phyloP scores from a whole-genome alignment of 2,113 vertebrate genomes.

The Indri indri region DNA sequence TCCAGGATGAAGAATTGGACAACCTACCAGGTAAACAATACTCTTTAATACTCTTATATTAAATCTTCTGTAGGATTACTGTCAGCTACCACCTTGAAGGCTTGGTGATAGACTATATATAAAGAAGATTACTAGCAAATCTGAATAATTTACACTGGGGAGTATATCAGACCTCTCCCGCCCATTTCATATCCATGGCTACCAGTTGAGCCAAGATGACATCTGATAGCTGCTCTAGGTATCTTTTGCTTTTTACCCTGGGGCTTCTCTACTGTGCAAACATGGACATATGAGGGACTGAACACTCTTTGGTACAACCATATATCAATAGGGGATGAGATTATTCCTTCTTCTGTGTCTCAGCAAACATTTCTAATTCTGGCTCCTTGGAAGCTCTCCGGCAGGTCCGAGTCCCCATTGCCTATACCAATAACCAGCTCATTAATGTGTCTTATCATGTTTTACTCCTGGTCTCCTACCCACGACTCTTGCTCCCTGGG shows the following conservation, averaged over 20 bases:
- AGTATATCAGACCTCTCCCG: not conserved
- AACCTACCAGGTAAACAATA: not conserved
- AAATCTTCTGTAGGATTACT: not conserved
- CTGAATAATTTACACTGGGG: not conserved
- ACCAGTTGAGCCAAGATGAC: not conserved
- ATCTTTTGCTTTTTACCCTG: not conserved
- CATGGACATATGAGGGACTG: not conserved
- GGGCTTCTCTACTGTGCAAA: not conserved
- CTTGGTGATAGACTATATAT: not conserved
- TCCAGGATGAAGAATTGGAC: not conserved
- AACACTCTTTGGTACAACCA: not conserved
- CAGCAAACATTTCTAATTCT: not conserved
- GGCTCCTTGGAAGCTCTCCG: not conserved
- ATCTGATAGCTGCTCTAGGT: not conserved
- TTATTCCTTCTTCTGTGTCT: not conserved
- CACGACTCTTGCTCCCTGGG: not conserved
- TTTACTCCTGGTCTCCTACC: not conserved
- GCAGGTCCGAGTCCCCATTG: not conserved
- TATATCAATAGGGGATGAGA: not conserved
- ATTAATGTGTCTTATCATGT: not conserved
- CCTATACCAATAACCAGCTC: not conserved
- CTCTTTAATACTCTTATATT: not conserved
- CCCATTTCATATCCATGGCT: not conserved
- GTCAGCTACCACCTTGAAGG: not conserved
- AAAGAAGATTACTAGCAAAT: not conserved